Percentiles rank a stretch among this genome's conserved stretches.
These are phyloP conservation scores for Drosophila nigricruria DNA, from an alignment of 2,888 invertebrate species.

Conservation along the genomic window DNA sequence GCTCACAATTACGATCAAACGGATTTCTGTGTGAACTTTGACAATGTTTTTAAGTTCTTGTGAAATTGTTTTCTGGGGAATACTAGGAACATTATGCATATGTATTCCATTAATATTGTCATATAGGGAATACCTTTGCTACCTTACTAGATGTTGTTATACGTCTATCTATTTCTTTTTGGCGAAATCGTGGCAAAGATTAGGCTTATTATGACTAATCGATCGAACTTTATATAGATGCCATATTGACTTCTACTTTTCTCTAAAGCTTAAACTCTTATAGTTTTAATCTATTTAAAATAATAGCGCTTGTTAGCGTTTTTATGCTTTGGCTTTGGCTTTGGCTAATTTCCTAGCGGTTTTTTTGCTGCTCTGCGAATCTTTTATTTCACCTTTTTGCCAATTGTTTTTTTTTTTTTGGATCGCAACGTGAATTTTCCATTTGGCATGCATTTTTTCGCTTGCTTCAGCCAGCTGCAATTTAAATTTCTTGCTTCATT, in stretches of 20 bases:
- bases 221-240: too few species aligned
- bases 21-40: constrained; percentile 6
- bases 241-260: not conserved
- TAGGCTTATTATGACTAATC: not conserved
- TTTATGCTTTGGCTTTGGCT: constrained; percentile 27
- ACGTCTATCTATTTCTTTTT: too few species aligned
- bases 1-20: not conserved
- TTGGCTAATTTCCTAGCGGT: constrained; percentile 14
- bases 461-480: constrained; percentile 23
- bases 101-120: not conserved
- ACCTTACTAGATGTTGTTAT: too few species aligned
- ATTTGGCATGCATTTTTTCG: constrained; percentile 35
- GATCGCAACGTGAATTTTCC: constrained; percentile 15
- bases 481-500: constrained; percentile 49
- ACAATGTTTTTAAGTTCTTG: not conserved
- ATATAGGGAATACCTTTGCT: not conserved
- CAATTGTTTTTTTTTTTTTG: not conserved
- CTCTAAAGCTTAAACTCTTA: not conserved
- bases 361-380: constrained; percentile 19
- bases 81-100: not conserved
- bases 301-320: constrained; percentile 18
- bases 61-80: not conserved
- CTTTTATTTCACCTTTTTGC: constrained; percentile 26
- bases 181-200: too few species aligned
- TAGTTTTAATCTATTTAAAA: constrained; percentile 5